These are phyloP conservation scores for Castor canadensis DNA, from an alignment of 2,113 vertebrate genomes.

Conservation along the genomic window DNA sequence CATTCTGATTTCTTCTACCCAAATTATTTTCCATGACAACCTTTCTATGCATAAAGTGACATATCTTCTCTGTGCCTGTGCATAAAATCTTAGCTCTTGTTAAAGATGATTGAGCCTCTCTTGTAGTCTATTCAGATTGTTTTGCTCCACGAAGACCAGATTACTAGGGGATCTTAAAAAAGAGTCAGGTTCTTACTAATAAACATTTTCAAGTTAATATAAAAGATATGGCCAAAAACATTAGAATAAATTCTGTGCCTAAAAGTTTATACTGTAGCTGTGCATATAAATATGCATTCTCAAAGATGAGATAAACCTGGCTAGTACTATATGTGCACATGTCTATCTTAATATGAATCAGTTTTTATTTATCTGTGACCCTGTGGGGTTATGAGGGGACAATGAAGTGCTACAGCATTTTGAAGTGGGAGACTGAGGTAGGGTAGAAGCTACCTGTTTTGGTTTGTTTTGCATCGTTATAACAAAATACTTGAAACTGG, in stretches of 20 bases:
- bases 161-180: not conserved
- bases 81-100: not conserved
- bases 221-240: conserved; percentile 9
- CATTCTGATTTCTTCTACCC: not conserved
- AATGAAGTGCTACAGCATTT: not conserved
- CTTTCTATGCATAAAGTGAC: not conserved
- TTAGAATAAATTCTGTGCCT: not conserved
- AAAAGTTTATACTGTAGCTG: not conserved
- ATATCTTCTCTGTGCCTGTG: not conserved
- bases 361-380: not conserved
- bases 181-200: not conserved
- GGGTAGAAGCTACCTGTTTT: not conserved
- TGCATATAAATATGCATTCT: not conserved
- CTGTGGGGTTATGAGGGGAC: not conserved
- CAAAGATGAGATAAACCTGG: not conserved
- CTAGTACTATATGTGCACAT: not conserved
- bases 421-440: not conserved
- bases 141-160: not conserved
- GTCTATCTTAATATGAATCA: not conserved
- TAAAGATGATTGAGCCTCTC: not conserved
- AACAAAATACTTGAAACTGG: not conserved
- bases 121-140: not conserved
- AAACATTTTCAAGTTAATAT: conserved; percentile 20
- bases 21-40: conserved; percentile 47
- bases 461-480: not conserved